Evolutionary conservation across 2,797 vertebrate species (phyloP).

Genomic region (Sciaenops ocellatus): DNA sequence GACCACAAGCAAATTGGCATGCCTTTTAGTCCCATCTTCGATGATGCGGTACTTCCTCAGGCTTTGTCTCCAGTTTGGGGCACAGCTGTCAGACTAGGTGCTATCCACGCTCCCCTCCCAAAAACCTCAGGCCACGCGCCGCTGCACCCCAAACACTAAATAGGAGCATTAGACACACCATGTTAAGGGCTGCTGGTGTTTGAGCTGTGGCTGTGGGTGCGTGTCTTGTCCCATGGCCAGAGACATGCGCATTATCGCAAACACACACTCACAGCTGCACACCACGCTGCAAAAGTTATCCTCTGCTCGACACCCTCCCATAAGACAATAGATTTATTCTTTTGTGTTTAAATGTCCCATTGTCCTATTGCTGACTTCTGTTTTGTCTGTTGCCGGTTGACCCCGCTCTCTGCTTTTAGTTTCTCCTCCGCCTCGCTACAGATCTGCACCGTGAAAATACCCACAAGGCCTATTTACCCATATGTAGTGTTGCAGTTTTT

Average conservation of each 20-base stretch:
- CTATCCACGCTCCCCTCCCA: slow-evolving; percentile 81
- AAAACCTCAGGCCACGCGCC: slow-evolving; percentile 84
- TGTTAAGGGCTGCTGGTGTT: slow-evolving; percentile 87
- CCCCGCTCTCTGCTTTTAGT: slow-evolving; percentile 51
- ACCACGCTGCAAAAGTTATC: slow-evolving; percentile 64
- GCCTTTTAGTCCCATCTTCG: slow-evolving; percentile 83
- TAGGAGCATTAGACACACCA: slow-evolving; percentile 89
- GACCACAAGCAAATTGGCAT: slow-evolving; percentile 78
- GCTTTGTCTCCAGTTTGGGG: slow-evolving; percentile 86
- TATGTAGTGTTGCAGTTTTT: slow-evolving; percentile 83
- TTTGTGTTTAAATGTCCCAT: slow-evolving; percentile 69
- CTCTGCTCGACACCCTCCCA: slow-evolving; percentile 33
- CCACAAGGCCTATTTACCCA: slow-evolving; percentile 79
- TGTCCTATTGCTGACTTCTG: slow-evolving; percentile 70
- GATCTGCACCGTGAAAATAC: slow-evolving; percentile 78
- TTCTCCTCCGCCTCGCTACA: slow-evolving; percentile 53
- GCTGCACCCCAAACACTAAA: slow-evolving; percentile 87
- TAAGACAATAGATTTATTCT: slow-evolving; percentile 71
- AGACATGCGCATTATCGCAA: slow-evolving; percentile 69
- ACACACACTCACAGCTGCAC: slow-evolving; percentile 68
- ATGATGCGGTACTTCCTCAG: slow-evolving; percentile 86
- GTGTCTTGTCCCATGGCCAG: slow-evolving; percentile 80
- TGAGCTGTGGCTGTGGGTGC: slow-evolving; percentile 82
- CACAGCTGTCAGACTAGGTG: slow-evolving; percentile 89
- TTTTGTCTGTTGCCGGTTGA: slow-evolving; percentile 67